A percentile compares a stretch with the other conserved stretches of the same genome.
Conservation (phyloP, 2,797 vertebrate species). For the Crax fasciolata region DNA sequence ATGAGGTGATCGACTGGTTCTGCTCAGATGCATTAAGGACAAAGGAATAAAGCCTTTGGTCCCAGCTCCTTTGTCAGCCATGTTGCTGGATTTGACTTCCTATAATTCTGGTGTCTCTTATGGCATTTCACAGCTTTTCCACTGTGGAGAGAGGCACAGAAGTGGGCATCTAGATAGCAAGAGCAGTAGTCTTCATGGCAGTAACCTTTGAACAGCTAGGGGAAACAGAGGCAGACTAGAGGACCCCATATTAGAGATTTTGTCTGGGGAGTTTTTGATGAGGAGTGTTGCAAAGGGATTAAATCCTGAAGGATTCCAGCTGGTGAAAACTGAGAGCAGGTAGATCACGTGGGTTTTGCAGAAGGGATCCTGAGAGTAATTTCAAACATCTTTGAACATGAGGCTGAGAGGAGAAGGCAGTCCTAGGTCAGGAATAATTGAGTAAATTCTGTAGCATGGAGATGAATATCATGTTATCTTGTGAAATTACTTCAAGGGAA, state of each 20-base stretch:
- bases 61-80: background rate
- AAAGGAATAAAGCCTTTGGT: background rate
- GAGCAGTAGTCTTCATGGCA: background rate
- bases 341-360: background rate
- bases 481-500: background rate
- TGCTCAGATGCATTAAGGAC: background rate
- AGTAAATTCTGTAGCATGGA: background rate
- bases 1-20: background rate
- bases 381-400: background rate
- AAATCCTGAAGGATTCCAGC: background rate
- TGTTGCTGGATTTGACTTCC: background rate
- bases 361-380: background rate
- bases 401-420: background rate
- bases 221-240: background rate
- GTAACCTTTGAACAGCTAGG: background rate
- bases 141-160: background rate
- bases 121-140: background rate
- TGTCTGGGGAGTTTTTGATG: background rate
- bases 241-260: background rate
- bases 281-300: background rate
- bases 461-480: background rate
- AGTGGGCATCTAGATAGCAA: background rate
- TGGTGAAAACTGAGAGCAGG: rapidly evolving
- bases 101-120: background rate
- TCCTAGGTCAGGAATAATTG: rapidly evolving